A percentile compares a stretch with the other conserved stretches of the same genome.
Conservation (phyloP, 2,888 invertebrate genomes). For the Tetranychus piercei region DNA sequence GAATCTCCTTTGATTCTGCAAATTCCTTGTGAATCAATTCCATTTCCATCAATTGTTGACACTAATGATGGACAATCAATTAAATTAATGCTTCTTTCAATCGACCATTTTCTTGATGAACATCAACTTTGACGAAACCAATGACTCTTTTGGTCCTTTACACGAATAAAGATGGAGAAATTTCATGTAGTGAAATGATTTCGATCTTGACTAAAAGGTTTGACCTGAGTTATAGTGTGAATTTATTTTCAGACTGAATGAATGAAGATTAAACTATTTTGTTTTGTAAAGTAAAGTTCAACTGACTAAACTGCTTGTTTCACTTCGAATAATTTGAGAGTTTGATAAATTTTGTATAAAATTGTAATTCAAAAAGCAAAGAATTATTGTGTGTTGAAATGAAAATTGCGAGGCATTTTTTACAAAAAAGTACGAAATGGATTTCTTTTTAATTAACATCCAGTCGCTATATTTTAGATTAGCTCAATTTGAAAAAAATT, state of each 20-base stretch:
- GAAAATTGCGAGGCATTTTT: background rate
- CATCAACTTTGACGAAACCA: background rate
- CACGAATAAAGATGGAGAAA: too few species aligned
- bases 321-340: too few species aligned
- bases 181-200: too few species aligned
- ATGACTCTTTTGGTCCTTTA: background rate
- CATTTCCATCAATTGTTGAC: background rate
- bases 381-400: background rate
- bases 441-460: background rate
- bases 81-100: background rate
- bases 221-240: too few species aligned
- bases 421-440: background rate
- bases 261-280: too few species aligned
- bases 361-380: background rate
- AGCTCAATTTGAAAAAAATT: background rate
- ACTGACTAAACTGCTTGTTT: too few species aligned
- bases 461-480: background rate
- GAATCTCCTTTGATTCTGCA: background rate
- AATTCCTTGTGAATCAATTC: background rate
- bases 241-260: too few species aligned
- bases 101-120: background rate
- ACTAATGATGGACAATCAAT: background rate
- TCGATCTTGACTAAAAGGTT: too few species aligned
- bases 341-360: background rate
- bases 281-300: too few species aligned